Conservation (phyloP, 2,797 vertebrate genomes). For the Xenentodon cancila region DNA sequence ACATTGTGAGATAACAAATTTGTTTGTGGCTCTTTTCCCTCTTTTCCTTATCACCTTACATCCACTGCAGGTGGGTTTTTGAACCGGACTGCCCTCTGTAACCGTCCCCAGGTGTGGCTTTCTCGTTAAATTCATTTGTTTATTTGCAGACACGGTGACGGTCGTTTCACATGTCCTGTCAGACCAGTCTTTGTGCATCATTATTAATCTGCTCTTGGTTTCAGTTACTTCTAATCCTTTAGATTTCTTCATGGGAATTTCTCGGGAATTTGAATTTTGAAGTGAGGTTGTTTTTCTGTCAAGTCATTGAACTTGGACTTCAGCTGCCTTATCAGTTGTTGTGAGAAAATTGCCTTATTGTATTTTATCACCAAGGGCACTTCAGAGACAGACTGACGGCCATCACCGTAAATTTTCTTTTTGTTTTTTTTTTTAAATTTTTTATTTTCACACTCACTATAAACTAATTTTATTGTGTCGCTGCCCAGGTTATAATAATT, state of each 20-base stretch:
- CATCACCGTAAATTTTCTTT: conserved; percentile 33
- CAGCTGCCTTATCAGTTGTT: conserved; percentile 21
- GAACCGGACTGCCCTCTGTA: conserved; percentile 1
- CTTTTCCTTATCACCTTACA: neutral
- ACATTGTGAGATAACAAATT: conserved; percentile 1
- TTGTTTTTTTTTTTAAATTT: neutral
- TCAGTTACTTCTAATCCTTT: neutral
- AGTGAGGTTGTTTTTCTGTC: conserved; percentile 13
- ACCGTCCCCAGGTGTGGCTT: conserved; percentile 8
- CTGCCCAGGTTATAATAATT: neutral
- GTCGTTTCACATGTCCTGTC: conserved; percentile 6
- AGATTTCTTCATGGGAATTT: neutral
- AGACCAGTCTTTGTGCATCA: neutral
- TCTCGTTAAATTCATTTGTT: neutral
- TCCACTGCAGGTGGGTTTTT: conserved; percentile 9
- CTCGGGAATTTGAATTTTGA: conserved; percentile 3
- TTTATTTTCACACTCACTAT: neutral
- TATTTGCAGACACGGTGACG: neutral
- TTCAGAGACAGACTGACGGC: conserved; percentile 25
- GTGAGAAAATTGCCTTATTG: conserved; percentile 9
- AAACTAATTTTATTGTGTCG: conserved; percentile 4
- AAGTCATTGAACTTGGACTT: conserved; percentile 1
- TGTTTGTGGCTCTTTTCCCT: conserved; percentile 30
- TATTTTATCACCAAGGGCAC: conserved; percentile 42
- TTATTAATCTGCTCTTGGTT: neutral